Evolutionary conservation across 2,888 invertebrate species (phyloP).

Genomic region (Callinectes sapidus): DNA sequence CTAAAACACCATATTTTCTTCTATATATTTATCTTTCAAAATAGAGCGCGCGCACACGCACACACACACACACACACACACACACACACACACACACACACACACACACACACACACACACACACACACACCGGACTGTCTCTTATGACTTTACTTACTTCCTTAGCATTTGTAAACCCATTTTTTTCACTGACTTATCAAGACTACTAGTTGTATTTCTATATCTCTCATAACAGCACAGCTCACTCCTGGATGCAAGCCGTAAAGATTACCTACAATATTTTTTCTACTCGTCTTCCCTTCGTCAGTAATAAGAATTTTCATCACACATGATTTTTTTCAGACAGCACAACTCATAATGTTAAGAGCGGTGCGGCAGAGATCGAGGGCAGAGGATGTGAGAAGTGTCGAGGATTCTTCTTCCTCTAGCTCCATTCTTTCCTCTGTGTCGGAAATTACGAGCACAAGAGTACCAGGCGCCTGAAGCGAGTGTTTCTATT

Average conservation of each 20-base stretch:
- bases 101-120: not conserved
- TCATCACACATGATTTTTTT: not conserved
- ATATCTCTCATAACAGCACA: no score
- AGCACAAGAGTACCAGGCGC: not conserved
- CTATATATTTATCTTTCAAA: not conserved
- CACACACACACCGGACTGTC: not conserved
- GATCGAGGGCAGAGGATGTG: not conserved
- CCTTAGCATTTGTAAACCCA: not conserved
- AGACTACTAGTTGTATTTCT: not conserved
- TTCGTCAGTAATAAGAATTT: no score
- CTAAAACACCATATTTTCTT: constrained; percentile 12
- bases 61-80: not conserved
- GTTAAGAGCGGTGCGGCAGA: not conserved
- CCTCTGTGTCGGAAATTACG: not conserved
- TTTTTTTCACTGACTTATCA: not conserved
- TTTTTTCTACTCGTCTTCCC: no score
- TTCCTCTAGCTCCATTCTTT: not conserved
- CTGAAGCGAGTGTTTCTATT: not conserved
- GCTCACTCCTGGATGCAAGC: no score
- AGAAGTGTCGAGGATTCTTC: not conserved
- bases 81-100: not conserved
- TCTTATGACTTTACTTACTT: not conserved
- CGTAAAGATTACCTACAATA: no score
- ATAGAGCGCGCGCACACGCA: not conserved
- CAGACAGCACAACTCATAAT: not conserved